Conservation (phyloP, 2,113 vertebrate genomes). For the Myotis brandtii region DNA sequence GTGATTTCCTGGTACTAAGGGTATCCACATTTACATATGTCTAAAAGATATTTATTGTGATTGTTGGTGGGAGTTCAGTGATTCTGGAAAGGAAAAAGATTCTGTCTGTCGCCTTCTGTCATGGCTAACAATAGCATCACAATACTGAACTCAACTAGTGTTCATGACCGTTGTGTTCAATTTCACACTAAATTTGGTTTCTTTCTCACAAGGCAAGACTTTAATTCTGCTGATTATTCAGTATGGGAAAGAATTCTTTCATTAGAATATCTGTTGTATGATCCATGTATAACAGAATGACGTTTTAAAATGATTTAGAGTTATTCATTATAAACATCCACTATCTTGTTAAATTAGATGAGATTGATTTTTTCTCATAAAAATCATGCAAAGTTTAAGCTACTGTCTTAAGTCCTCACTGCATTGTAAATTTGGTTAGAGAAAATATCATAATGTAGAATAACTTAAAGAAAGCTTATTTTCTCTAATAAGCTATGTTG, state of each 20-base stretch:
- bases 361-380: conserved; percentile 57
- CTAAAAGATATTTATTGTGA: conserved; percentile 72
- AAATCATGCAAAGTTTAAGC: background rate
- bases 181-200: conserved; percentile 82
- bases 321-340: conserved; percentile 50
- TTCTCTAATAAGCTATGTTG: conserved; percentile 25
- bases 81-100: conserved; percentile 73
- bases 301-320: conserved; percentile 60
- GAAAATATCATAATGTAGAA: background rate
- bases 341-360: conserved; percentile 27
- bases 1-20: conserved; percentile 67
- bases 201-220: conserved; percentile 67
- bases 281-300: conserved; percentile 41
- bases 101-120: conserved; percentile 77
- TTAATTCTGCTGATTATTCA: conserved; percentile 54
- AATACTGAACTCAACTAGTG: conserved; percentile 62
- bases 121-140: conserved; percentile 64
- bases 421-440: background rate
- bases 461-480: background rate
- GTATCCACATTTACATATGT: conserved; percentile 73
- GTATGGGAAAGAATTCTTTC: conserved; percentile 25
- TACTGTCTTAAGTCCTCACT: background rate
- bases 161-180: conserved; percentile 69
- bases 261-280: conserved; percentile 35
- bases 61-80: conserved; percentile 65